Evolutionary conservation across 2,113 vertebrate genomes (phyloP).

Genomic region (Alethe castanea): DNA sequence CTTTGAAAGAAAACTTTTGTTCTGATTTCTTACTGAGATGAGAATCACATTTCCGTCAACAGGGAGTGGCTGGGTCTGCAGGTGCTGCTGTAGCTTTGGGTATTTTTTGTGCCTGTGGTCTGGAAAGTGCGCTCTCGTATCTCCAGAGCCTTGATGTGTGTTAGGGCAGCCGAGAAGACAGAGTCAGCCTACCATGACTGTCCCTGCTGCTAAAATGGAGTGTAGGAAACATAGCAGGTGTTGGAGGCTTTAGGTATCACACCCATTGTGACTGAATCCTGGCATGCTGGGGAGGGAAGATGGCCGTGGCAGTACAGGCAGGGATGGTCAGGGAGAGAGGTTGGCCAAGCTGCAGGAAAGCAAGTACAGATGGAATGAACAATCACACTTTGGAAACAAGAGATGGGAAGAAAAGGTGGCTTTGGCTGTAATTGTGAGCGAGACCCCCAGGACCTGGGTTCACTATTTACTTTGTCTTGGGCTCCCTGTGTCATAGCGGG

Average conservation of each 20-base stretch:
- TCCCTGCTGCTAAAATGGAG: background rate
- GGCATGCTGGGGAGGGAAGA: background rate
- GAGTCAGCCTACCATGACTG: background rate
- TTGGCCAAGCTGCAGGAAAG: background rate
- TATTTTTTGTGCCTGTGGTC: background rate
- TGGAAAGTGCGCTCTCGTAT: background rate
- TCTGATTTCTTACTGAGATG: background rate
- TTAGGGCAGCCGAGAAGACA: background rate
- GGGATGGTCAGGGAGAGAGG: background rate
- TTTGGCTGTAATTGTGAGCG: background rate
- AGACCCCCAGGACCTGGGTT: background rate
- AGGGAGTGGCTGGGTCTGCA: background rate
- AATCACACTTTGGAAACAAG: background rate
- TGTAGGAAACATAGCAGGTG: background rate
- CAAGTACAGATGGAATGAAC: background rate
- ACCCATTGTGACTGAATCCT: accelerated
- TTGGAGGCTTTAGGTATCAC: background rate
- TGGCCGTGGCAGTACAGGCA: background rate
- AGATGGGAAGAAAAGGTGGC: background rate
- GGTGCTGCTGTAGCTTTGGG: background rate
- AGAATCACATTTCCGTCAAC: background rate
- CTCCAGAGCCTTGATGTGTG: background rate
- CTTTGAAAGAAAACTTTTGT: constrained; percentile 6
- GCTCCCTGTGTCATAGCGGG: background rate
- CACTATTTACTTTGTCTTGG: background rate